Evolutionary conservation across 2,888 invertebrate genomes (phyloP), one percentile per base, ranked within the genome.

Genomic region (Trichogramma evanescens): DNA sequence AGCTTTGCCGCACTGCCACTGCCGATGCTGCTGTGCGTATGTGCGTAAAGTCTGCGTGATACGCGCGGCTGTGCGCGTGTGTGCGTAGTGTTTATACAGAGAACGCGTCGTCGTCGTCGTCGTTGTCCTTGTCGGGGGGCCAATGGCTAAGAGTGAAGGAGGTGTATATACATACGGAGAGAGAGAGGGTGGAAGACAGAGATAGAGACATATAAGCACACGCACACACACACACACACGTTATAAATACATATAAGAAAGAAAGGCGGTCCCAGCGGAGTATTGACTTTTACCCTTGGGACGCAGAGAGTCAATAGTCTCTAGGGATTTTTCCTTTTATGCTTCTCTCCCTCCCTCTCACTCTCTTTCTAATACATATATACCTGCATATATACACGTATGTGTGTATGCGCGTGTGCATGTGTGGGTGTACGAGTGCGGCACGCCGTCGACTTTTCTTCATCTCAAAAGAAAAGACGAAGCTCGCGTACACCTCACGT

Each of bases 201-300:
- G 65, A 61, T 61, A 65, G 57, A 49, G 61, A 61, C 13, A 13
- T 13, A 13, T 13, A 13, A 13, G 13, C 13, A 13, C 13, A 13
- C 13, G 13, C 13, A 13, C 13, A 1, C 13, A 13, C 13, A 13
- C 13, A 13, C 13, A 13, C 13, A 13, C 13, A 13, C 1, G 13
- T 2, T 13, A 13, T 13, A 13, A 43, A 61, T 45, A 48, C 13
- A 13, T 13, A 13, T 13, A 13, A 13, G 61, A 48, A 65, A 66
- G 64, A 64, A 69, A 61, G 63, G 67, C 65, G 70, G 75, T 76
- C 77, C 74, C 77, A 72, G 50, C 41, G 73, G 77, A 77, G 76
- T 78, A 77, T 78, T 74, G 77, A 77, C 77, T 74, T 67, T 75
- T 13, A 75, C 77, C 75, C 77, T 69, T 74, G 77, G 76, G 77